Evolutionary conservation across 2,888 invertebrate genomes (phyloP), one percentile per base, ranked within the genome.

Genomic region (Zele albiditarsus): DNA sequence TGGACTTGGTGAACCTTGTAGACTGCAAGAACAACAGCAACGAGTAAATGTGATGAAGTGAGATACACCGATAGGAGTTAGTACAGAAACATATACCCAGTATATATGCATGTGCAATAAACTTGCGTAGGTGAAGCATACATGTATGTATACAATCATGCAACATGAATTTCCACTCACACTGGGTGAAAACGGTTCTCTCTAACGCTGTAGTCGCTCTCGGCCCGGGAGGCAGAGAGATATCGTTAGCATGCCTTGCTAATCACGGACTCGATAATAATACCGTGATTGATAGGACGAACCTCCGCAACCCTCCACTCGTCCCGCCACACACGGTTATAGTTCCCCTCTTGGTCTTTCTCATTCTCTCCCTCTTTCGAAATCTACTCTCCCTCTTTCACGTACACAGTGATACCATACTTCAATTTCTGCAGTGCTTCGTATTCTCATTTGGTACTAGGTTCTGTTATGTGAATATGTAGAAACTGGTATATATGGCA

Each of bases 161-260:
- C 68, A 71, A 71, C 71, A 60, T 60, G 71, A 68, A 74, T 74
- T 74, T 75, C 62, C 67, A 77, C 75, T 75, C 75, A 63, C 73
- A 77, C 73, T 53, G 63, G 74, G 62, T 62, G 74, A 58, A 71
- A 70, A 25, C 49, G 23, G 71, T 63, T 74, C 42, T 66, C 70
- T 69, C 75, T 66, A 70, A 72, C 71, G 53, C 42, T 75, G 76
- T 73, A 71, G 76, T 75, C 83, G 83, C 84, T 85, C 87, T 85
- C 84, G 84, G 84, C 86, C 86, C 84, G 53, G 53, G 53, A 53
- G 53, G 53, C 53, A 53, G 53, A 85, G 87, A 87, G 87, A 88
- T 89, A 88, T 88, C 88, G 88, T 88, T 88, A 88, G 87, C 88
- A 86, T 88, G 88, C 88, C 88, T 88, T 88, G 87, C 88, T 89